Evolutionary conservation across 37 sponge, comb jelly and placozoan species (phyloP).

Genomic region (Hormiphora californensis): DNA sequence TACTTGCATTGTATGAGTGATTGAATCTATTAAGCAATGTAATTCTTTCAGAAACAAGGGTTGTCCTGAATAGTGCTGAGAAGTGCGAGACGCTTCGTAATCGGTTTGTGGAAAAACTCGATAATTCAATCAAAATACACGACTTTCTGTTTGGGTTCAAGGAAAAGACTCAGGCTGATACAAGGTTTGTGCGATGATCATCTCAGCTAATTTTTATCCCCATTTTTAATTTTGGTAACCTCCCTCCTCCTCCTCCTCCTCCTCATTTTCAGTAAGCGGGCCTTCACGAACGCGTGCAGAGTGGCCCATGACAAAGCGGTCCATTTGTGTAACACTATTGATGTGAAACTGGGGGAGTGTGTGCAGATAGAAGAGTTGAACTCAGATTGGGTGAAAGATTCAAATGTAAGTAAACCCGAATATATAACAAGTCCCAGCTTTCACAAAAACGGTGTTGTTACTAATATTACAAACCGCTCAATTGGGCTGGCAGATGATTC

Average conservation of each 20-base stretch:
- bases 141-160: constrained; percentile 36
- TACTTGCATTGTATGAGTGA: neutral
- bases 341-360: constrained; percentile 46
- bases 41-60: constrained; percentile 49
- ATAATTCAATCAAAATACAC: constrained; percentile 12
- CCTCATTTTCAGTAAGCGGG: neutral
- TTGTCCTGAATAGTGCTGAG: neutral
- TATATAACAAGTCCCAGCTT: too few species aligned
- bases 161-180: constrained; percentile 43
- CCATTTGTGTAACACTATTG: constrained; percentile 36
- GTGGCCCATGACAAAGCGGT: constrained; percentile 25
- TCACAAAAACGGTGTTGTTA: too few species aligned
- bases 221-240: too few species aligned
- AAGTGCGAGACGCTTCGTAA: constrained; percentile 4
- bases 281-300: constrained; percentile 46
- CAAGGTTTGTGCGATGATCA: neutral
- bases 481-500: too few species aligned
- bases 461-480: too few species aligned
- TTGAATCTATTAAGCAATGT: too few species aligned
- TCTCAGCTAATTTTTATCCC: too few species aligned
- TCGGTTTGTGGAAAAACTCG: constrained; percentile 35
- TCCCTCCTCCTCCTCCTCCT: too few species aligned
- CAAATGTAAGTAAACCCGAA: neutral
- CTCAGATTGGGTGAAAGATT: constrained; percentile 4
- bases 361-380: neutral